Percentiles rank a stretch among this genome's conserved stretches.
Conservation (phyloP, 2,797 vertebrate species). For the Graptemys geographica region DNA sequence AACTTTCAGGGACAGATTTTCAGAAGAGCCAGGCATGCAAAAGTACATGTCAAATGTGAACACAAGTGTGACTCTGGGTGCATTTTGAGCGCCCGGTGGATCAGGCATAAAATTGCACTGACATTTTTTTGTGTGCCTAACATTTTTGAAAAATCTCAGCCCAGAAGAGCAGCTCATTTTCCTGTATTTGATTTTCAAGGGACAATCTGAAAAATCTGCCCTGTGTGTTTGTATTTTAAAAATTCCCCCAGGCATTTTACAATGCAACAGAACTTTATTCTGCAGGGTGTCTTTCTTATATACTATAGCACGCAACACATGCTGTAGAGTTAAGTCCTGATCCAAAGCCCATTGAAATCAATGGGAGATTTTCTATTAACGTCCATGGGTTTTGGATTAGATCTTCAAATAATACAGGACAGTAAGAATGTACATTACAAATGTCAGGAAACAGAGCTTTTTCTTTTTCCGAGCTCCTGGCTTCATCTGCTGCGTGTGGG, state of each 20-base stretch:
- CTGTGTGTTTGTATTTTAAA: not conserved
- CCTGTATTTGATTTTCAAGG: not conserved
- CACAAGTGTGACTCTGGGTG: not conserved
- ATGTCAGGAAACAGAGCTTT: not conserved
- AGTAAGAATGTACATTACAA: not conserved
- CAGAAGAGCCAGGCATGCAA: not conserved
- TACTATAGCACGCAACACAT: not conserved
- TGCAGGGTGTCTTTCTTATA: not conserved
- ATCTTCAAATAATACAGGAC: not conserved
- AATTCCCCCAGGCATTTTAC: not conserved
- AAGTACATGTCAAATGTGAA: not conserved
- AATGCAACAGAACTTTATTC: not conserved
- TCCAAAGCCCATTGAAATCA: not conserved
- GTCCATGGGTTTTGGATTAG: not conserved
- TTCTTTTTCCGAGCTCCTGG: not conserved
- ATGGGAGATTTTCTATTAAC: not conserved
- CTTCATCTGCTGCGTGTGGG: not conserved
- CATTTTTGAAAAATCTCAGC: not conserved
- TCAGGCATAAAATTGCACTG: not conserved
- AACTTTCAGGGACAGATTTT: not conserved
- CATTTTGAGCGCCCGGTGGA: fast-evolving
- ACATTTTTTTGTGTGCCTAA: not conserved
- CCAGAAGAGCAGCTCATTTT: not conserved
- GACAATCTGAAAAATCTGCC: not conserved
- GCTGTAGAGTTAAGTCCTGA: not conserved